Evolutionary conservation across 2,113 vertebrate species (phyloP).

Genomic region (Calidris pugnax): DNA sequence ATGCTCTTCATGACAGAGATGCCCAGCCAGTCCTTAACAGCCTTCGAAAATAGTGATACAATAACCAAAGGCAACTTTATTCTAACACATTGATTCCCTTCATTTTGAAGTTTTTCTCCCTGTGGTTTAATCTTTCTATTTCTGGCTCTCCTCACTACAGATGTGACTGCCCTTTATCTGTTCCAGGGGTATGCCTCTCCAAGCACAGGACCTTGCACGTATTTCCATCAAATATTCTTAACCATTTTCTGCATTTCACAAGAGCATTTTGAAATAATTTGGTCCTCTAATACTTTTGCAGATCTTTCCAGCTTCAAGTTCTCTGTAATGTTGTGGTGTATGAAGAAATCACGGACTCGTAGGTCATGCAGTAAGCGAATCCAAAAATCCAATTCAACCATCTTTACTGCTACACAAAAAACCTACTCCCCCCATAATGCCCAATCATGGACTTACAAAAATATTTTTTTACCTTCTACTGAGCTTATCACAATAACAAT

Average conservation of each 20-base stretch:
- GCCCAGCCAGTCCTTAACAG: background rate
- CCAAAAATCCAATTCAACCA: too few relatives aligned
- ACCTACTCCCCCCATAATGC: too few relatives aligned
- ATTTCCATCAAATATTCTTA: background rate
- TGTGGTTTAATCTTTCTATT: background rate
- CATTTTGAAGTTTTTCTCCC: background rate
- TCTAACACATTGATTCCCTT: background rate
- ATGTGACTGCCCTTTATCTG: fast-evolving
- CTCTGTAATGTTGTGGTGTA: too few relatives aligned
- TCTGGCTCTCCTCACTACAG: background rate
- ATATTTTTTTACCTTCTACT: too few relatives aligned
- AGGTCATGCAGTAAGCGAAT: too few relatives aligned
- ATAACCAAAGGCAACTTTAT: background rate
- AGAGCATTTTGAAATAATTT: background rate
- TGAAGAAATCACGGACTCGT: too few relatives aligned
- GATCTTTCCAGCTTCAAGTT: background rate
- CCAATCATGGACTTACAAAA: too few relatives aligned
- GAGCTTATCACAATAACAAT: too few relatives aligned
- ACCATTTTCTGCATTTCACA: background rate
- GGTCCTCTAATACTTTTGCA: background rate
- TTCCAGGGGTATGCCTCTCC: background rate
- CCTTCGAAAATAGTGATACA: background rate
- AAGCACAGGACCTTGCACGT: background rate
- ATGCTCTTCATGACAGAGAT: background rate
- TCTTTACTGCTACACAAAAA: too few relatives aligned